phyloP scores from a whole-genome alignment of 2,113 vertebrate species.

The Ovibos moschatus region DNA sequence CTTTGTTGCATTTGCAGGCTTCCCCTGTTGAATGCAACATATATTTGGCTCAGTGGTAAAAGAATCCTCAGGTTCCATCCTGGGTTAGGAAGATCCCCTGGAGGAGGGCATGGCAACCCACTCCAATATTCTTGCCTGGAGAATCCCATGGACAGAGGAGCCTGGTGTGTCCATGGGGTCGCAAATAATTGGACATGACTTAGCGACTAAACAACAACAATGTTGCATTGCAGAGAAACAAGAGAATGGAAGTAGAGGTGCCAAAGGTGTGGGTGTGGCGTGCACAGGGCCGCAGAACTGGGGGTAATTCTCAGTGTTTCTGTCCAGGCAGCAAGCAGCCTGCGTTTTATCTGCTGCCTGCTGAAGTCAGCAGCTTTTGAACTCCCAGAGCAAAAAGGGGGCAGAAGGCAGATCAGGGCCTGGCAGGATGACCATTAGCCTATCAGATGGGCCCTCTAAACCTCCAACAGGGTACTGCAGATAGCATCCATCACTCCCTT shows the following conservation, averaged over 20 bases:
- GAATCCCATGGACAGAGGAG: not conserved
- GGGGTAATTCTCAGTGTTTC: not conserved
- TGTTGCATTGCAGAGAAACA: not conserved
- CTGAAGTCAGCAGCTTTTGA: conserved; percentile 14
- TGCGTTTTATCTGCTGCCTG: not conserved
- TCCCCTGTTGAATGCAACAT: not conserved
- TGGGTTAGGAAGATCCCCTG: not conserved
- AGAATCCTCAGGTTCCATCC: not conserved
- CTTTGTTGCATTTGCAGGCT: not conserved
- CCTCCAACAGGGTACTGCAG: not conserved
- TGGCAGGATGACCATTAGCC: not conserved
- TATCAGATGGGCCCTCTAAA: not conserved
- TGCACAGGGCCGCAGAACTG: not conserved
- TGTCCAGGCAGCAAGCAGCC: not conserved
- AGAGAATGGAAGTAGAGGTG: not conserved
- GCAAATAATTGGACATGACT: not conserved
- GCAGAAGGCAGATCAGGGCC: not conserved
- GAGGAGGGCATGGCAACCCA: not conserved
- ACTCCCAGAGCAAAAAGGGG: not conserved
- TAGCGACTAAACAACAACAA: not conserved
- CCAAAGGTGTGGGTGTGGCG: not conserved
- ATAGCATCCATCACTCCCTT: not conserved
- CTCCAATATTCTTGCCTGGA: not conserved
- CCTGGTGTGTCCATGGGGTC: not conserved
- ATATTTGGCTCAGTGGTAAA: not conserved